Evolutionary conservation across 2,888 invertebrate genomes (phyloP), one percentile per base, ranked within the genome.

Genomic region (Epinotia brunnichana): DNA sequence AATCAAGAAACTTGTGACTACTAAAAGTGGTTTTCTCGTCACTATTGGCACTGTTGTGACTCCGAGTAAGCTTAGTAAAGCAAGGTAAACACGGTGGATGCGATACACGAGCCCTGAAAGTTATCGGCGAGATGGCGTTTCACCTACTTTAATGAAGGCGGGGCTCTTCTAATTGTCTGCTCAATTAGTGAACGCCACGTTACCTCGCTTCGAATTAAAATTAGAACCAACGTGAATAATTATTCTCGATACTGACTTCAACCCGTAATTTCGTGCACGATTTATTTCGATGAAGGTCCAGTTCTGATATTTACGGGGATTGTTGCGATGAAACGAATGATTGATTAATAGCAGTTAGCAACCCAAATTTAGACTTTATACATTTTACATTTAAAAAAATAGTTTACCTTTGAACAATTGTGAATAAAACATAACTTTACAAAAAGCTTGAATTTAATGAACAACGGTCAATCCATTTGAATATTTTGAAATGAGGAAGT

Each of bases 151-250:
- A 90, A 86, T 83, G 85, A 90, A 87, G 85, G 85, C 83, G 82
- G 75, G 83, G 77, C 80, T 76, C 80, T 76, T 86, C 88, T 91
- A 91, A 92, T 92, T 91, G 91, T 90, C 81, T 84, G 82, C 86
- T 85, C 91, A 91, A 92, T 92, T 92, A 92, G 90, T 85, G 81
- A 81, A 77, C 73, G 76, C 75, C 75, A 77, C 76, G 78, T 78
- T 74, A 68, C 75, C 69, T 74, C 63, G 64, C 73, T 66, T 72
- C 61, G 69, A 70, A 73, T 63, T 71, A 69, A 72, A 72, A 51
- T 72, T 72, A 72, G 69, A 69, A 69, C 63, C 69, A 69, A 60
- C 68, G 21, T 60, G 68, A 69, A 64, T 72, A 68, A 72, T 68
- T 61, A 68, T 68, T 67, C 54, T 62, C 48, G 61, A 44, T 61